phyloP scores from a whole-genome alignment of 2,797 vertebrate species.

The Limnodromus scolopaceus region DNA sequence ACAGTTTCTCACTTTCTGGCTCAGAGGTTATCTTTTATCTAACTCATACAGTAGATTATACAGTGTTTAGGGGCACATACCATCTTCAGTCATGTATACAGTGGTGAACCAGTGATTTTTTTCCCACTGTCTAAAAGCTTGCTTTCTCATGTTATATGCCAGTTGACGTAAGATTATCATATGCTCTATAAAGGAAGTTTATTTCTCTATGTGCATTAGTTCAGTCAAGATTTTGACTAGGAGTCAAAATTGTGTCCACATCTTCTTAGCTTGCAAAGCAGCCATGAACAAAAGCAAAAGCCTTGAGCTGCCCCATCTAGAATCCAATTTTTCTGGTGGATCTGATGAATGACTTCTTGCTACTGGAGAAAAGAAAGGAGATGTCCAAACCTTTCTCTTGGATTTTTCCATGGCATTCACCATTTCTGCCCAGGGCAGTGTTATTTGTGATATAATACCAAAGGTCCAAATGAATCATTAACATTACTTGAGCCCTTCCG shows the following conservation, averaged over 20 bases:
- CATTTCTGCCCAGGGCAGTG: background rate
- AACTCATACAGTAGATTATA: background rate
- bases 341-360: background rate
- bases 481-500: background rate
- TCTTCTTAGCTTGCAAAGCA: background rate
- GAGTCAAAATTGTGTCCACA: background rate
- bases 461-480: background rate
- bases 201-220: background rate
- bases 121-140: background rate
- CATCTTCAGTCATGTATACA: background rate
- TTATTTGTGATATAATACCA: background rate
- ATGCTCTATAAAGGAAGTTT: background rate
- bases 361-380: background rate
- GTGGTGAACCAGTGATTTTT: background rate
- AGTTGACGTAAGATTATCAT: background rate
- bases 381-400: background rate
- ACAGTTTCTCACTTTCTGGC: background rate
- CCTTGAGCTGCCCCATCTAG: background rate
- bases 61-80: background rate
- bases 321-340: background rate
- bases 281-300: background rate
- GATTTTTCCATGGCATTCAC: background rate
- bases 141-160: background rate
- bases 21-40: background rate
- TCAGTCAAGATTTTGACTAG: background rate